These are phyloP conservation scores for Seladonia tumulorum DNA, from an alignment of 2,888 invertebrate species.

Conservation along the genomic window DNA sequence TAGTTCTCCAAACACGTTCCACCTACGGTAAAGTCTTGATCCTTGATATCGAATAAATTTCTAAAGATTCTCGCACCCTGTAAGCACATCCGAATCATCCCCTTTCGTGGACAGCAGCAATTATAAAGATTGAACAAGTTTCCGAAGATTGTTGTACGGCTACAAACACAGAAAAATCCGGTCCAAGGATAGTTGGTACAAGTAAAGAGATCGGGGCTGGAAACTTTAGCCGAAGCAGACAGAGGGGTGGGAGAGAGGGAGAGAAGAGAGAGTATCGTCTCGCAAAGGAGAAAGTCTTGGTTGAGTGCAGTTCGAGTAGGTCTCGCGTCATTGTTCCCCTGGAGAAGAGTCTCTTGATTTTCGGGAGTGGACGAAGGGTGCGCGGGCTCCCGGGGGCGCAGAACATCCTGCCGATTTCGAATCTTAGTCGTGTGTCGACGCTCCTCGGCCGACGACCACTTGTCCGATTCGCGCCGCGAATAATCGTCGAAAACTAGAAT, in stretches of 20 bases:
- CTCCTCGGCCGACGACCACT: slow-evolving; percentile 39
- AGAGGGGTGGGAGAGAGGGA: not conserved
- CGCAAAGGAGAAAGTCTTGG: not conserved
- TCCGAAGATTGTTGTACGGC: not conserved
- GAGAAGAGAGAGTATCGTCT: slow-evolving; percentile 24
- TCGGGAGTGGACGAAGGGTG: not conserved
- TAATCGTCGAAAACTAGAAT: slow-evolving; percentile 52
- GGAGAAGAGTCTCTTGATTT: slow-evolving; percentile 30
- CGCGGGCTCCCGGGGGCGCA: not conserved
- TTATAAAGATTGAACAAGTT: not conserved
- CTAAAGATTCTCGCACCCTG: not conserved
- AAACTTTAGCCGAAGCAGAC: not conserved
- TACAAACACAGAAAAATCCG: not conserved
- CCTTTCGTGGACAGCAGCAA: not conserved
- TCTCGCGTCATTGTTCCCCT: slow-evolving; percentile 34
- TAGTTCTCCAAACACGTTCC: no score
- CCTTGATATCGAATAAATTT: no score
- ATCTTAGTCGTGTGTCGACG: slow-evolving; percentile 33
- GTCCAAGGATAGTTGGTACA: not conserved
- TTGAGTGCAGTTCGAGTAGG: slow-evolving; percentile 13
- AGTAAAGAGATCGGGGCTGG: not conserved
- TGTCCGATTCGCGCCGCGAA: slow-evolving; percentile 28
- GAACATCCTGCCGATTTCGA: slow-evolving; percentile 28
- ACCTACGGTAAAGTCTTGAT: no score
- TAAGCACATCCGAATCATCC: not conserved